Conservation (phyloP, 2,797 vertebrate species). For the Chloroceryle amazona region DNA sequence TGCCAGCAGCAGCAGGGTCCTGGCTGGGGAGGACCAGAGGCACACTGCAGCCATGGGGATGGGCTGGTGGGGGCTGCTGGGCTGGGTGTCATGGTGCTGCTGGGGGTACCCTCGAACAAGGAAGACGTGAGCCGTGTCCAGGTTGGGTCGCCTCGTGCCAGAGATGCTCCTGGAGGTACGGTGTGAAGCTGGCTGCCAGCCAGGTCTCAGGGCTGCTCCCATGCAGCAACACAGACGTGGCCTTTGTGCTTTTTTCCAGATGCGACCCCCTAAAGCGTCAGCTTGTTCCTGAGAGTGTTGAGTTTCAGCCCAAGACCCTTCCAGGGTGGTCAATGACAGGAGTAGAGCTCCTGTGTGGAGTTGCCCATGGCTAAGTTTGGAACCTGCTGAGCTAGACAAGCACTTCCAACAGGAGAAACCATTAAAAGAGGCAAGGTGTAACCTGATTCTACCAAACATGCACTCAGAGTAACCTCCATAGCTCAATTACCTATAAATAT, state of each 20-base stretch:
- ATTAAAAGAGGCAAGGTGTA: background rate
- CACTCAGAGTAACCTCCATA: background rate
- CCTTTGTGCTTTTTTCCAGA: background rate
- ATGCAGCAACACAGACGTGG: rapidly evolving
- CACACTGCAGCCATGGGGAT: rapidly evolving
- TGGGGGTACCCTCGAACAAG: background rate
- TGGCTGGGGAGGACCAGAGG: background rate
- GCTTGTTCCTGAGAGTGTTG: background rate
- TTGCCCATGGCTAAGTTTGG: background rate
- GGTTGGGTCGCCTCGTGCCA: background rate
- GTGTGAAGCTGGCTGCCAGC: background rate
- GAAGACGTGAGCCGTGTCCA: no score
- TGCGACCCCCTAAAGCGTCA: background rate
- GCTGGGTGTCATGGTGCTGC: background rate
- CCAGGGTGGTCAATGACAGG: rapidly evolving
- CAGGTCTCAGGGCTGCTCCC: background rate
- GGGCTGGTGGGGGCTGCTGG: background rate
- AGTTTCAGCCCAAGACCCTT: background rate
- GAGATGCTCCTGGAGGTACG: background rate
- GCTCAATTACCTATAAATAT: background rate
- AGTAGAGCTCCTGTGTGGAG: rapidly evolving
- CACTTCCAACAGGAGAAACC: background rate
- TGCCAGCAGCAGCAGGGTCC: background rate
- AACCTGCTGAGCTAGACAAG: background rate
- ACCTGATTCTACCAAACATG: background rate